Percentiles rank a stretch among this genome's conserved stretches.
These are phyloP conservation scores for Eleutherodactylus coqui DNA, from an alignment of 2,797 vertebrate species.

Conservation along the genomic window DNA sequence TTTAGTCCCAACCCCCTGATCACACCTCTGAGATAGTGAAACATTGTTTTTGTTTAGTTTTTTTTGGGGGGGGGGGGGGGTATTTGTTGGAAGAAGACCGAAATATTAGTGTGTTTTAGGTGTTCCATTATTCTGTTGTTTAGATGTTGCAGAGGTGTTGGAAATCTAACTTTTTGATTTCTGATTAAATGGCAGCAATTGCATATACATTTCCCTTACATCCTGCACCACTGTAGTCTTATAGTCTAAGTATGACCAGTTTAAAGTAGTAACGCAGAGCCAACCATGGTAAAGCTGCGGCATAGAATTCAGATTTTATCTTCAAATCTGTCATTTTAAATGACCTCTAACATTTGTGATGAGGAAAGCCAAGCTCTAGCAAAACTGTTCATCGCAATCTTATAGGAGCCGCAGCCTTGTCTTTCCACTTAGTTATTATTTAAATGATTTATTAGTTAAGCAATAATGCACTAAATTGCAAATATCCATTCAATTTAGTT, in stretches of 20 bases:
- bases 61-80: too few relatives aligned
- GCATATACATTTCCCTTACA: neutral
- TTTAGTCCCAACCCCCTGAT: too few relatives aligned
- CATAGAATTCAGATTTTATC: neutral
- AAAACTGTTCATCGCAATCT: neutral
- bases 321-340: neutral
- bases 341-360: neutral
- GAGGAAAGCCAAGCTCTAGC: too few relatives aligned
- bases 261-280: neutral
- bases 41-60: too few relatives aligned
- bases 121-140: too few relatives aligned
- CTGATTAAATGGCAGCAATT: neutral
- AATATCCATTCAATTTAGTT: constrained; percentile 3
- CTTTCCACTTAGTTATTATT: constrained; percentile 4
- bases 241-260: neutral
- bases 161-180: neutral
- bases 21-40: too few relatives aligned
- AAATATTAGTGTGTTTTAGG: neutral
- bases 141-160: neutral
- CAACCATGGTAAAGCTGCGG: neutral
- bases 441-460: constrained; percentile 2
- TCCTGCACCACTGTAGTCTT: neutral
- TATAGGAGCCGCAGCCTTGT: neutral
- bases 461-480: constrained; percentile 17
- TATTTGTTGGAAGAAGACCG: neutral